Evolutionary conservation across 1,140 invertebrate species (phyloP), one percentile per base, ranked within the genome.

Genomic region (Oryctes rhinoceros): DNA sequence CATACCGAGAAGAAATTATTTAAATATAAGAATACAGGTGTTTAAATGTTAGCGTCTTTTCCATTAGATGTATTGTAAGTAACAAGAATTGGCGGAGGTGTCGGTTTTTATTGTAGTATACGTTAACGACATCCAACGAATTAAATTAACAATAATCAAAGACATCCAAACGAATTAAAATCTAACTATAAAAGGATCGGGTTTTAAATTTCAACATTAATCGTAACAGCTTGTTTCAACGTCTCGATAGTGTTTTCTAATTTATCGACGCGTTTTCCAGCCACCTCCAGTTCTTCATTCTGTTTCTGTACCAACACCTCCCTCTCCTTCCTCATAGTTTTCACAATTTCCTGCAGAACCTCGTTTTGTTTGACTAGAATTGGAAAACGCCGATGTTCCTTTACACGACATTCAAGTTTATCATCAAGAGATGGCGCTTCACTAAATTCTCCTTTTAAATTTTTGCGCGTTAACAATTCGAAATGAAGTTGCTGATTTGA

Each of bases 291-390:
- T 9, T 71, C 65, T 35, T 71, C 65, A 9, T 3, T 37, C 24
- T 71, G 65, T 71, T 71, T 71, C 65, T 13, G 24, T 13, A 24
- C 20, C 65, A 37, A 10, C 13, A 71, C 11, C 10, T 71, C 24
- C 18, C 65, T 20, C 65, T 71, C 65, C 24, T 35, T 71, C 7
- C 65, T 18, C 35, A 71, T 35, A 10, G 65, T 71, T 71, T 71
- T 71, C 18, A 71, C 65, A 4, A 71, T 71, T 35, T 71, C 65
- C 13, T 71, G 65, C 20, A 71, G 35, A 10, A 71, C 65, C 24
- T 71, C 65, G 24, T 71, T 71, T 13, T 71, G 65, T 15, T 71
- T 20, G 11, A 71, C 18, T 37, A 71, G 13, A 9, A 37, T 9
- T 10, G 65, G 65, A 71, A 35, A 71, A 13, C 65, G 24, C 9